Conservation (phyloP, 1,140 invertebrate species). For the Aleiodes sp. region DNA sequence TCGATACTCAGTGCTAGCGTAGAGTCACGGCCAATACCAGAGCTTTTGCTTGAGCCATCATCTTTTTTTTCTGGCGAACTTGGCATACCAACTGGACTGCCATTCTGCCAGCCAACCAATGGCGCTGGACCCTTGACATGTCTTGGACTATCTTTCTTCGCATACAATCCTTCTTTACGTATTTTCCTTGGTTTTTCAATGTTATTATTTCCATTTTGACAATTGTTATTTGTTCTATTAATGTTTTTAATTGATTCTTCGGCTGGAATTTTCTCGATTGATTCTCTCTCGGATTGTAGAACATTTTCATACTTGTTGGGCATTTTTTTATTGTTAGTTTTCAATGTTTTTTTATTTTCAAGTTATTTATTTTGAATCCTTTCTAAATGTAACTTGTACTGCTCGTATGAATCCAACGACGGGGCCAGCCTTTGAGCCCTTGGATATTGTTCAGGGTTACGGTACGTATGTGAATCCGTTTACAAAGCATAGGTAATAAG, state of each 20-base stretch:
- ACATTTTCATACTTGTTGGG: background rate
- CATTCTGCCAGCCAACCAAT: slow-evolving; percentile 56
- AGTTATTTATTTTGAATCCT: slow-evolving; percentile 38
- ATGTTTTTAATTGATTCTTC: background rate
- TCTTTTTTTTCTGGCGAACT: slow-evolving; percentile 42
- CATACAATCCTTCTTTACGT: background rate
- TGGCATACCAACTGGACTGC: slow-evolving; percentile 44
- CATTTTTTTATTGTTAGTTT: slow-evolving; percentile 34
- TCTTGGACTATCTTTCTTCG: background rate
- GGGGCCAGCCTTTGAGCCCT: slow-evolving; percentile 58
- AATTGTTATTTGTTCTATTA: background rate
- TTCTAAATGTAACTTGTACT: slow-evolving; percentile 58
- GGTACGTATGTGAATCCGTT: slow-evolving; percentile 34
- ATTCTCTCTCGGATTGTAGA: background rate
- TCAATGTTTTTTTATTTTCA: slow-evolving; percentile 45
- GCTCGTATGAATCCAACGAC: slow-evolving; percentile 56
- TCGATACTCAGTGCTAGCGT: slow-evolving; percentile 19
- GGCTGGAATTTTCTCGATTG: background rate
- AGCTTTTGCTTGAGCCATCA: slow-evolving; percentile 28
- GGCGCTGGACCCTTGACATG: slow-evolving; percentile 48
- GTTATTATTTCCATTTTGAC: background rate
- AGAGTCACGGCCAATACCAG: slow-evolving; percentile 16
- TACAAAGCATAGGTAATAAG: slow-evolving; percentile 58
- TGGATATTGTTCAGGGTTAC: slow-evolving; percentile 51
- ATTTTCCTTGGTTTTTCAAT: background rate